These are phyloP conservation scores for Triops longicaudatus DNA, from an alignment of 1,140 invertebrate species.

Conservation along the genomic window DNA sequence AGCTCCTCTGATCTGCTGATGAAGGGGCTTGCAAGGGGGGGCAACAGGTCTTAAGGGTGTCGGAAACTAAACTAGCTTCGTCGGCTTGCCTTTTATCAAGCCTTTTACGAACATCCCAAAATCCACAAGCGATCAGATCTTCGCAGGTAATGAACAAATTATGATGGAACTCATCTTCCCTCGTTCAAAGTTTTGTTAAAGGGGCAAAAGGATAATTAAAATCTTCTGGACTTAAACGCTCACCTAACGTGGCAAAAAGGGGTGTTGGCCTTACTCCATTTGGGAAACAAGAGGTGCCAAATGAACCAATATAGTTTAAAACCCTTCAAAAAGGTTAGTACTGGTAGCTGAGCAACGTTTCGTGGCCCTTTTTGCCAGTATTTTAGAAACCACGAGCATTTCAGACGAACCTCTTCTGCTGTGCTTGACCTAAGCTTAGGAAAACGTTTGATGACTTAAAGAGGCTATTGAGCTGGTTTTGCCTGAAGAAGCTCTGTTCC, in stretches of 20 bases:
- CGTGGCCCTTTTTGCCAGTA: not conserved
- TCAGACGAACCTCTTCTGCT: too few relatives aligned
- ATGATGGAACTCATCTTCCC: not conserved
- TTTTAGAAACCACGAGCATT: not conserved
- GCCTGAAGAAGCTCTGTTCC: not conserved
- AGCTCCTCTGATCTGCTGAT: slow-evolving; percentile 2
- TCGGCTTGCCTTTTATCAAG: not conserved
- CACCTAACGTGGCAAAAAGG: not conserved
- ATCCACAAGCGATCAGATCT: not conserved
- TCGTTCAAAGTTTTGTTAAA: not conserved
- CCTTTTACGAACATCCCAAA: not conserved
- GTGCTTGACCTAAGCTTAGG: too few relatives aligned
- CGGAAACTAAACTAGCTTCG: not conserved
- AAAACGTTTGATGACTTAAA: too few relatives aligned
- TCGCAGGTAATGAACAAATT: not conserved
- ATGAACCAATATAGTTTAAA: not conserved
- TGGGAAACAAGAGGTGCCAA: not conserved
- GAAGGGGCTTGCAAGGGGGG: not conserved
- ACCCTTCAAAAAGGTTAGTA: not conserved
- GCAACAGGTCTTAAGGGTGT: not conserved
- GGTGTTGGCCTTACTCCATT: not conserved
- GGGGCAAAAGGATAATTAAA: not conserved
- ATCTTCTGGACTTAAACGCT: not conserved
- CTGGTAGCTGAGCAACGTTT: not conserved
- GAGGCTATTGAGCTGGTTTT: too few relatives aligned